Base-by-base conservation (phyloP, 2,113 vertebrate species). In the Chloebia gouldiae region DNA sequence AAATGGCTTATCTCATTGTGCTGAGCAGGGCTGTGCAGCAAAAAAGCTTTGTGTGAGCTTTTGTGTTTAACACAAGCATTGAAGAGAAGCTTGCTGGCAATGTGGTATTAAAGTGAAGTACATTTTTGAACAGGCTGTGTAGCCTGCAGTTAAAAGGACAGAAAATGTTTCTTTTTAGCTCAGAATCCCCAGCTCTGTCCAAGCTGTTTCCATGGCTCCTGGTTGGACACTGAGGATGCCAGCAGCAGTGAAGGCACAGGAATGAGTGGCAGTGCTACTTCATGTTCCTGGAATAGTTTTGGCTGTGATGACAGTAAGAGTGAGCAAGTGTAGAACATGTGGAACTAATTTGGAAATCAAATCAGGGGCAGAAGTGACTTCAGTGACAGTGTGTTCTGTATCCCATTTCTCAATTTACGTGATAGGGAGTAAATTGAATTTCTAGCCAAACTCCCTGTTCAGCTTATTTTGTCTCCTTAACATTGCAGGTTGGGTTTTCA, bases 401-500 rank as follows among this genome's bases (percentile, higher is more conserved):
- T 61, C 17, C 7, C 9, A 4, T 80, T 72, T 85, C 78, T 89
- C 28, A 12, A 9, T 40, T 44, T 69, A 39, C 23, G 35, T 47
- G 18, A 28, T 63, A 51, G 23, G 7, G 18, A 35, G 13, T 50
- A 50, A 89, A 30, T 20, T 39, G 81, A 50, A 30, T 73, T 88
- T 86, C 47, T 51, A 45, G 44, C 35, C 22, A 59, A n/a, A 7
- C 42, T 49, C 11, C 2, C 71, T 49, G 63, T 56, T 77, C 47
- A 10, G 33, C 30, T 90, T 44, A 20, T 92, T 70, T 73, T 86
- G 42, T 71, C n/a, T 60, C 23, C 16, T 31, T 90, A 89, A 1
- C 59, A 1, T 97, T 98, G 81, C 97, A 99, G 99, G 97, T 99
- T 28, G 99, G 99, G 45, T 99, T 99, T 96, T 99, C 99, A 59